phyloP scores from a whole-genome alignment of 64 coral and sea anemone species.

The Porites australiensis region DNA sequence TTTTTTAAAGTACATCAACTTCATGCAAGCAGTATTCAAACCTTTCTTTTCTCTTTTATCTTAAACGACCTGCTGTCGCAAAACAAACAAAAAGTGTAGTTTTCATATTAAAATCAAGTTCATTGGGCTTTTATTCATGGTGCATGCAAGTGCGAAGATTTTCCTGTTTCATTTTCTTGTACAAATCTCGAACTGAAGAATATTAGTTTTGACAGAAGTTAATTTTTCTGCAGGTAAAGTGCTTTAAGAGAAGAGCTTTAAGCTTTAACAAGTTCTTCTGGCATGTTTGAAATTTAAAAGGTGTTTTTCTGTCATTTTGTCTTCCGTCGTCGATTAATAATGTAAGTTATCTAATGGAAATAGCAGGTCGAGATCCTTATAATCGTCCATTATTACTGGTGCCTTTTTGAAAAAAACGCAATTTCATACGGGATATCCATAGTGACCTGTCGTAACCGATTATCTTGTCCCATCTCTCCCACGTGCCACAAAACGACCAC shows the following conservation, averaged over 20 bases:
- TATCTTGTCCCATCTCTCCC: slow-evolving; percentile 25
- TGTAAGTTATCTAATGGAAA: slow-evolving; percentile 47
- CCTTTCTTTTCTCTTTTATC: background rate
- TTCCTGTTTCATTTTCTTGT: too few relatives aligned
- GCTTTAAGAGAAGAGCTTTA: background rate
- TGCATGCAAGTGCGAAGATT: too few relatives aligned
- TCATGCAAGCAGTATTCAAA: background rate
- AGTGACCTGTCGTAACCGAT: slow-evolving; percentile 21
- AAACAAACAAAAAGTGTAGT: background rate
- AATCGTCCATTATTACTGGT: background rate
- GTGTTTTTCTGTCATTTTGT: slow-evolving; percentile 32
- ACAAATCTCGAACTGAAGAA: too few relatives aligned
- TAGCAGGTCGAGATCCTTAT: slow-evolving; percentile 43
- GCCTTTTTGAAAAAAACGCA: slow-evolving; percentile 48
- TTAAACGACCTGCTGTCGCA: slow-evolving; percentile 21
- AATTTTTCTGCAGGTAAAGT: background rate
- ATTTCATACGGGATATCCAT: slow-evolving; percentile 14
- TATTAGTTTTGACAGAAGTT: too few relatives aligned
- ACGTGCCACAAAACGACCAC: slow-evolving; percentile 28
- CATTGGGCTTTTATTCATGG: background rate
- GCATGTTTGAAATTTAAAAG: background rate
- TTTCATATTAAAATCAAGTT: slow-evolving; percentile 31
- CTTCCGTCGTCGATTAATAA: slow-evolving; percentile 35
- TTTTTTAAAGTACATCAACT: background rate
- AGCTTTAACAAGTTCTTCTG: background rate